phyloP scores from a whole-genome alignment of 37 sponge, comb jelly and placozoan genomes.

The Theonella swinhoei region DNA sequence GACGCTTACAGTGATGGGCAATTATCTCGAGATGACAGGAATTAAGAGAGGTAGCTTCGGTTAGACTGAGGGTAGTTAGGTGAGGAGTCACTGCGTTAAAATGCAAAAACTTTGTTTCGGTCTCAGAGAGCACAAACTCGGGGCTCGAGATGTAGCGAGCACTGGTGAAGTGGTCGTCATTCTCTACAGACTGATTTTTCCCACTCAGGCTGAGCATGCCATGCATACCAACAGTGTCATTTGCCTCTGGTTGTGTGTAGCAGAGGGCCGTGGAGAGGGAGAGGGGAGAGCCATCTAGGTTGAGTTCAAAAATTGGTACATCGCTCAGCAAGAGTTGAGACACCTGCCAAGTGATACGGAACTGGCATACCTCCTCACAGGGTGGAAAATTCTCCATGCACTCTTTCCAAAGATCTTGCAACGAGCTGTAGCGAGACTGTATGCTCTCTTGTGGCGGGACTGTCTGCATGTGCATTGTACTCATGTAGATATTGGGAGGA shows the following conservation, averaged over 20 bases:
- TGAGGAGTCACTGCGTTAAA: background rate
- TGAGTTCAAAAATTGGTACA: background rate
- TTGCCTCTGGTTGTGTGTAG: background rate
- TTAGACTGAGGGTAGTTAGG: background rate
- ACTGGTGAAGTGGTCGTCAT: background rate
- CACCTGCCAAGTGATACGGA: background rate
- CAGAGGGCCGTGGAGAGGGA: background rate
- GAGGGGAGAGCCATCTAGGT: background rate
- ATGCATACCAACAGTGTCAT: background rate
- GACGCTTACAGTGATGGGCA: background rate
- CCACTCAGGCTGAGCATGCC: background rate
- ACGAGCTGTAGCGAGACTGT: background rate
- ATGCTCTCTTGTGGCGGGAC: background rate
- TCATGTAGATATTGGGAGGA: background rate
- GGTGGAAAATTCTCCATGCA: background rate
- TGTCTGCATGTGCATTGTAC: background rate
- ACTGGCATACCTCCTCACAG: background rate
- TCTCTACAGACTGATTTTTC: background rate
- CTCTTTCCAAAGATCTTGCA: constrained; percentile 6
- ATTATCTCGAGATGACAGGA: background rate
- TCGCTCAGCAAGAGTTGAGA: background rate
- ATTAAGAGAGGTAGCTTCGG: background rate
- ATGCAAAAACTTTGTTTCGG: background rate
- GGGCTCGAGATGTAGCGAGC: background rate
- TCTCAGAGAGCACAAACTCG: background rate